Evolutionary conservation across 2,888 invertebrate genomes (phyloP), one percentile per base, ranked within the genome.

Genomic region (Ornithoptera priamus): DNA sequence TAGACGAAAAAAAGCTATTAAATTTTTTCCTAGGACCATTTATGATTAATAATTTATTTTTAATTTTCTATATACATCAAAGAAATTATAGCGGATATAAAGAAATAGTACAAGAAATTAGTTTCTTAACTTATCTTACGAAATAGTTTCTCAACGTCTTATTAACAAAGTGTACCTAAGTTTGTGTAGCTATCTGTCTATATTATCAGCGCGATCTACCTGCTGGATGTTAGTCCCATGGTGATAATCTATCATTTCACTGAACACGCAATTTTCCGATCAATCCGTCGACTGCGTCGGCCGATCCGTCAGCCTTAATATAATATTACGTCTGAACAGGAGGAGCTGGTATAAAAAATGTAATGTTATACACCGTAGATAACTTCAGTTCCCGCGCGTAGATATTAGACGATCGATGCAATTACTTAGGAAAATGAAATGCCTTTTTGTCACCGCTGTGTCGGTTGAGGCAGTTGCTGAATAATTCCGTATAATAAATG

Each of bases 231-330:
- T 84, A 85, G 87, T 82, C 81, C 73, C 75, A 77, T 78, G 78
- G 78, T 78, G 77, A 77, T 81, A 78, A 86, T 88, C 82, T 82
- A 86, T 88, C 86, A 87, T 84, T 80, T 82, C 74, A 77, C 80
- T 82, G 76, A 81, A 81, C 82, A 84, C 82, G 84, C 84, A 85
- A 87, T 84, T 83, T 81, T 79, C 78, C 83, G 82, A 87, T 88
- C 85, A 84, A 86, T 87, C 83, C 79, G 78, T 73, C 78, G 80
- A 74, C 77, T 75, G 75, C 73, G 74, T 77, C 76, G 73, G 70
- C 73, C 75, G 72, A 80, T 80, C 77, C 71, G 75, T 81, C 80
- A 80, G 77, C 60, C 60, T 59, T 58, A 53, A 53, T 65, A 65
- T 60, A 62, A 57, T 62, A 62, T 61, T 53, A 69, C 60, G n/a